Conservation (phyloP, 2,113 vertebrate genomes). For the Oenanthe melanoleuca region DNA sequence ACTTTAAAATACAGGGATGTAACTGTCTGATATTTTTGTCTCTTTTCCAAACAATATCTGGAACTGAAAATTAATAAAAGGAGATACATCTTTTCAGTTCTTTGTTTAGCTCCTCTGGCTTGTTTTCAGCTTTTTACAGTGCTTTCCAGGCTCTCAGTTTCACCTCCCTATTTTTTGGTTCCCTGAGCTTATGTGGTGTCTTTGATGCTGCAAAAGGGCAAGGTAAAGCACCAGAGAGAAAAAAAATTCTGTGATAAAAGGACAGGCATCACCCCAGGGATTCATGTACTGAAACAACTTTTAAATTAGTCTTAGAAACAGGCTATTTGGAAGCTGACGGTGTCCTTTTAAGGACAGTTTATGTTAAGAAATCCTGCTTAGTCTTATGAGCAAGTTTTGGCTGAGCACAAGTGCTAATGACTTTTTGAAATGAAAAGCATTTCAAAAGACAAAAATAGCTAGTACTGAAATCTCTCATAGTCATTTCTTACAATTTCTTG, state of each 20-base stretch:
- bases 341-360: conserved; percentile 26
- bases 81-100: not conserved
- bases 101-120: not conserved
- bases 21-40: not conserved
- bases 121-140: conserved; percentile 14
- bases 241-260: not conserved
- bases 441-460: conserved; percentile 44
- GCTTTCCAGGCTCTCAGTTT: not conserved
- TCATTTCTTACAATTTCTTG: conserved; percentile 25
- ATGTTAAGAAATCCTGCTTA: conserved; percentile 30
- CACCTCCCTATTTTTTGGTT: not conserved
- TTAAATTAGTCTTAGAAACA: not conserved
- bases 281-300: not conserved
- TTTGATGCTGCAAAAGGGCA: not conserved
- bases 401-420: conserved; percentile 25
- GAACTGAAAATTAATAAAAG: not conserved
- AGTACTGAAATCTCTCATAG: conserved; percentile 35
- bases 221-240: not conserved
- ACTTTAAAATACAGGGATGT: not conserved
- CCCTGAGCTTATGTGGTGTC: not conserved
- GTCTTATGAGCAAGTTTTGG: conserved; percentile 31
- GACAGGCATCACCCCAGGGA: not conserved
- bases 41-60: not conserved
- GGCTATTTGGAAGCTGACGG: not conserved
- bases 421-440: conserved; percentile 46